These are phyloP conservation scores for Selenia dentaria DNA, from an alignment of 2,888 invertebrate genomes.

Conservation along the genomic window DNA sequence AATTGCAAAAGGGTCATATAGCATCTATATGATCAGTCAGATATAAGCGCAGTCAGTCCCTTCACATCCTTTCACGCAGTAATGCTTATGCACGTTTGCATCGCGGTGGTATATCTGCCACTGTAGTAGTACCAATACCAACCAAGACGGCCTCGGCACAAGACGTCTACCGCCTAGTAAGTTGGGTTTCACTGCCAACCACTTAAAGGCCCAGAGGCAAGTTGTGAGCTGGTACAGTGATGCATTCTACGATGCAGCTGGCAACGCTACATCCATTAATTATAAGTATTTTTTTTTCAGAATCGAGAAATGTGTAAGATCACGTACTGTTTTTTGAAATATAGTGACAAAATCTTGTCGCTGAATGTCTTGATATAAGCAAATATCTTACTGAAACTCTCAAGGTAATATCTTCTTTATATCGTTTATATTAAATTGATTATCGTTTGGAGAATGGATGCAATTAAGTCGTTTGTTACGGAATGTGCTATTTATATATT, in stretches of 20 bases:
- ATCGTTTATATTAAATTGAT: conserved; percentile 1
- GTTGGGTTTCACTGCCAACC: no score
- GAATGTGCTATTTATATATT: conserved; percentile 21
- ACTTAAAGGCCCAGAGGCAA: no score
- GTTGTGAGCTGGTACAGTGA: no score
- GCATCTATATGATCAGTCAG: no score
- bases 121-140: no score
- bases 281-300: not conserved
- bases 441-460: conserved; percentile 10
- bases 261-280: not conserved
- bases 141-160: no score
- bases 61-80: no score
- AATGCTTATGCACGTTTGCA: no score
- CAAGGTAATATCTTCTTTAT: conserved; percentile 34
- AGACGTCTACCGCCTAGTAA: no score
- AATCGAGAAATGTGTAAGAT: not conserved
- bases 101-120: no score
- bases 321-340: conserved; percentile 4
- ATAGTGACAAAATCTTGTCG: conserved; percentile 40
- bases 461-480: conserved; percentile 23
- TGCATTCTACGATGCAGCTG: not conserved
- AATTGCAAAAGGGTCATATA: no score
- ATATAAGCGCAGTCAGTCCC: no score
- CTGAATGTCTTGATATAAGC: conserved; percentile 45
- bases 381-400: conserved; percentile 32